Evolutionary conservation across 2,797 vertebrate species (phyloP), one percentile per base, ranked within the genome.

Genomic region (Menidia menidia): DNA sequence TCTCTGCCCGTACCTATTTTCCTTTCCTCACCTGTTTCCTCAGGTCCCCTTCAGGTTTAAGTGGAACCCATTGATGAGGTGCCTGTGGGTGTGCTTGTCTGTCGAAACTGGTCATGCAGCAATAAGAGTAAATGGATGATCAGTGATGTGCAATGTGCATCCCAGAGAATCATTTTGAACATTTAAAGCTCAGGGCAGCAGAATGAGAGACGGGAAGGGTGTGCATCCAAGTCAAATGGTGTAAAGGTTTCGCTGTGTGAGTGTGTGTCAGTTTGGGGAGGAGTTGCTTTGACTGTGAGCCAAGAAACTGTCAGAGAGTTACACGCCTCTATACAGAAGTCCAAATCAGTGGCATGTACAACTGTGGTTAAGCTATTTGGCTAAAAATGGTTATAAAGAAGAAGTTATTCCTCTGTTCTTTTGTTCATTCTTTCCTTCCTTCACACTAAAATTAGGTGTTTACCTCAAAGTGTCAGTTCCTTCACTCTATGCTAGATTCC

Each of bases 21-120:
- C 61, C 65, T 86, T 66, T 76, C 77, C 68, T 86, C 84, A 88
- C 84, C 85, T 86, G 80, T 75, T 80, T 82, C 43, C 58, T 67
- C 53, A 43, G 42, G 60, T 63, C 65, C 63, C 16, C 39, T 50
- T 60, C 45, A 68, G 39, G 55, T 41, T 64, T 30, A 80, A 53
- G 19, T 79, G 19, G 43, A 87, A 68, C 63, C 35, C 33, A 64
- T 45, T 44, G 43, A 69, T 53, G 59, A 31, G 45, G 30, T 67
- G 69, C 14, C 18, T 58, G 51, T 32, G 43, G 30, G 58, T 39
- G 58, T 42, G 30, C 44, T 13, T 72, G 25, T 56, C 5, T 88
- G 86, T 64, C 61, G 71, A 63, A 57, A 32, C 15, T 35, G 41
- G 25, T 53, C 61, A 68, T 70, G 68, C 43, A 48, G 53, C 55